Evolutionary conservation across 2,888 invertebrate species (phyloP).

Genomic region (Pandemis corylana): DNA sequence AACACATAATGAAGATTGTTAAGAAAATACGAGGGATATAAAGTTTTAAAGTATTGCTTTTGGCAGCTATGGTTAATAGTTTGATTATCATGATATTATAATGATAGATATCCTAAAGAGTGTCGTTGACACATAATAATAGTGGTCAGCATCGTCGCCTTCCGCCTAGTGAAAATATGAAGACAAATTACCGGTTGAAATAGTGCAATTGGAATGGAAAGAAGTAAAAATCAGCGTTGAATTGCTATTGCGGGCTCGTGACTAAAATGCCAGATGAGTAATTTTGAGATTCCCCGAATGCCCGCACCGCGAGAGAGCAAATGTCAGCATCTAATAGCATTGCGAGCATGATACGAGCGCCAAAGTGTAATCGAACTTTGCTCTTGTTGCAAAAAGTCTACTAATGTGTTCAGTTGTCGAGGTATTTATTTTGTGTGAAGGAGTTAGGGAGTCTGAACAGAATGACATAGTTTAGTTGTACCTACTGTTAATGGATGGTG

Average conservation of each 20-base stretch:
- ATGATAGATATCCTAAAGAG: conserved; percentile 12
- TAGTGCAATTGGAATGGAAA: conserved; percentile 81
- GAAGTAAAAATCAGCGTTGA: conserved; percentile 82
- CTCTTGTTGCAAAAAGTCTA: conserved; percentile 62
- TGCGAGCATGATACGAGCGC: conserved; percentile 71
- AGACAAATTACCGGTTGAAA: conserved; percentile 79
- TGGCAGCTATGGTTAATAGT: background rate
- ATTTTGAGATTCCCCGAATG: conserved; percentile 82
- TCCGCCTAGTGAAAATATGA: conserved; percentile 58
- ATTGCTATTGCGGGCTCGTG: conserved; percentile 74
- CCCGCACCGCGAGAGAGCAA: conserved; percentile 70
- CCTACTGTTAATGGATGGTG: background rate
- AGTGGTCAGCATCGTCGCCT: conserved; percentile 33
- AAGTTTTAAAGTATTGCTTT: background rate
- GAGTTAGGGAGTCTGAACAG: background rate
- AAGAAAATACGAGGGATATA: background rate
- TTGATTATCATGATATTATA: background rate
- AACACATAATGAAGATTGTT: no score
- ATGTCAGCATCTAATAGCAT: conserved; percentile 81
- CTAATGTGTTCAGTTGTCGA: conserved; percentile 46
- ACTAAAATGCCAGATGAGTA: conserved; percentile 82
- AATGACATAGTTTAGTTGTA: background rate
- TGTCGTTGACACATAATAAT: conserved; percentile 27
- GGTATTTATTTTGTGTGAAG: conserved; percentile 19
- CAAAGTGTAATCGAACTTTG: conserved; percentile 70